Conservation (phyloP, 2,888 invertebrate genomes). For the Cheilosia impressa region DNA sequence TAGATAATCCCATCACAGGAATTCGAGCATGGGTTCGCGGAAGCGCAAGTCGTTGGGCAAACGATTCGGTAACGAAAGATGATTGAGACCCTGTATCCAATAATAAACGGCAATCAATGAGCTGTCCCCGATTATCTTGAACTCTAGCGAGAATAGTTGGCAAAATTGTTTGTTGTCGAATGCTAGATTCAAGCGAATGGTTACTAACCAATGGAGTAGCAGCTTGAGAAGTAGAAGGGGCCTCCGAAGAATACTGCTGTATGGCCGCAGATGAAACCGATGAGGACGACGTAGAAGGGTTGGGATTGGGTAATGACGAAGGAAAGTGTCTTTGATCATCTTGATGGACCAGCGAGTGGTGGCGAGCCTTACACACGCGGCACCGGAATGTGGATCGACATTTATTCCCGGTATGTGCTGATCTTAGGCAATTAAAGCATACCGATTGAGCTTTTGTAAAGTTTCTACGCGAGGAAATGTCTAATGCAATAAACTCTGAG, state of each 20-base stretch:
- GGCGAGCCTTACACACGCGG: slow-evolving; percentile 1
- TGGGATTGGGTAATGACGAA: neutral
- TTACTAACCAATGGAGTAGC: slow-evolving; percentile 3
- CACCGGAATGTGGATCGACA: slow-evolving; percentile 23
- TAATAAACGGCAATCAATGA: neutral
- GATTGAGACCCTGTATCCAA: slow-evolving; percentile 15
- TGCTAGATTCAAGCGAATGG: slow-evolving; percentile 1
- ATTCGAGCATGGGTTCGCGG: slow-evolving; percentile 11
- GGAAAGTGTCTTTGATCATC: neutral
- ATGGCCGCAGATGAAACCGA: neutral
- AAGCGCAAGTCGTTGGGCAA: neutral
- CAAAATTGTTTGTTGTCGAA: slow-evolving; percentile 4
- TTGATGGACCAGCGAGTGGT: neutral
- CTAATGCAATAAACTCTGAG: slow-evolving; percentile 8
- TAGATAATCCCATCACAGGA: neutral
- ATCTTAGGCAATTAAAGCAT: slow-evolving; percentile 39
- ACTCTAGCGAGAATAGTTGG: slow-evolving; percentile 1
- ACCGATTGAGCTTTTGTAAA: slow-evolving; percentile 16
- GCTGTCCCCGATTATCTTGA: neutral
- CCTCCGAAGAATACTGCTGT: neutral
- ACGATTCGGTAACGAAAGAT: slow-evolving; percentile 5
- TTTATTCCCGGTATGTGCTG: slow-evolving; percentile 2
- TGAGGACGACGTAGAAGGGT: neutral
- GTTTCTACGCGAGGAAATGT: slow-evolving; percentile 4
- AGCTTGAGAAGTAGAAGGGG: neutral